Evolutionary conservation across 2,797 vertebrate genomes (phyloP), one percentile per base, ranked within the genome.

Genomic region (Lepus townsendii): DNA sequence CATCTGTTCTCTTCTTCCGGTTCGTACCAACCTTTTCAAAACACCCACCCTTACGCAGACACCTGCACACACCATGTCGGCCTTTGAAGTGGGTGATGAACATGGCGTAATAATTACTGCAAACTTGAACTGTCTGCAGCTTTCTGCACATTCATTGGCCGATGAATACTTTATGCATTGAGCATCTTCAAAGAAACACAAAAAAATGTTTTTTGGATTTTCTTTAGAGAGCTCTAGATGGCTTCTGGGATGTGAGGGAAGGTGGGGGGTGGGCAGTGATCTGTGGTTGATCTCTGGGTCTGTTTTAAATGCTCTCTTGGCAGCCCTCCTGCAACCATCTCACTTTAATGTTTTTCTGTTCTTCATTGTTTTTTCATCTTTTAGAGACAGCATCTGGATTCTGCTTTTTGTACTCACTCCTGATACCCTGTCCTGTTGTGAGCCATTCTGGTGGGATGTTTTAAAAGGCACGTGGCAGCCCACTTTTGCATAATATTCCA

Each of bases 171-270:
- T 93, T 90, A 57, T 91, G 20, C 77, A 32, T 11, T 5, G 73
- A 93, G 52, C 60, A 30, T 93, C 93, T 97, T 97, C 96, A 95
- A 96, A 96, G 93, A 87, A 69, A 68, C 52, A 65, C 87, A 95
- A 83, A 86, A 86, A 83, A n/a, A 60, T 76, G 84, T 73, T 78
- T 95, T 95, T 35, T 88, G 27, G 80, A 86, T 92, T 94, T 88
- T 87, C 93, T 93, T 68, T 63, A 60, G 93, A 94, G 84, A 50
- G 32, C 77, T 88, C 68, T 72, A 68, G 54, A 17, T 22, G 22
- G 88, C 71, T 90, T 96, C 92, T 76, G 54, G 85, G 71, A 57
- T 75, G 88, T 13, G 75, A 91, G 38, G n/a, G 71, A 75, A 84
- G 76, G 75, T 68, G n/a, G 57, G 52, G 60, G 54, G 35, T 62